Evolutionary conservation across 2,888 invertebrate species (phyloP), one percentile per base, ranked within the genome.

Genomic region (Onthophagus sagittarius): DNA sequence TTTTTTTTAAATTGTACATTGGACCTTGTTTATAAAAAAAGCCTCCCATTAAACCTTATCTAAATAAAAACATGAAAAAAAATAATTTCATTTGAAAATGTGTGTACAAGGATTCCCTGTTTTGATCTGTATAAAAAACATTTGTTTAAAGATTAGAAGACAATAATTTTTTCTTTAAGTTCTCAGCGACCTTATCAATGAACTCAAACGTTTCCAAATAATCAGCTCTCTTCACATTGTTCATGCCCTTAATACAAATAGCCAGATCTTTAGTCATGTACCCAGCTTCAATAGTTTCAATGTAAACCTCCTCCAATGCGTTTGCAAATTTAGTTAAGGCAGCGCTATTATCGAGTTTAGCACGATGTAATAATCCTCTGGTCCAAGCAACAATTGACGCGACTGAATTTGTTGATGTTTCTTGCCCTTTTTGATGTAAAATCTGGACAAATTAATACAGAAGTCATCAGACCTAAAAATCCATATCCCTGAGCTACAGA

Each of bases 361-460:
- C 99, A 74, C 99, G 92, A 83, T 99, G 99, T 71, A 94, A 86
- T 3, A 99, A 88, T 69, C 98, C 99, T 79, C 93, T 90, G 0
- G 97, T 96, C 99, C 99, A 99, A 0, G 99, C 99, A 86, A 98
- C 99, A 82, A 99, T 99, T 0, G 98, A 99, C 15, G 99, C 99
- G 82, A 99, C 98, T 0, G 99, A 97, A 86, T 99, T 99, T 70
- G 99, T 99, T 33, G 98, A 98, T 0, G 99, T 99, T 87, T 98
- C 98, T 85, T 98, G 94, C 77, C 98, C 98, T 89, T 97, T 90
- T 87, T 95, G 92, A 87, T 98, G 90, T 87, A 93, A 90, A 71
- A 87, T 99, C 99, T 3, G 99, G 99, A 82, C 97, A 98, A 72
- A 99, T 86, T 63, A 99, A 88, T 0, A 99, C 99, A 9, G 97